Evolutionary conservation across 2,113 vertebrate genomes (phyloP).

Genomic region (Proteles cristata): DNA sequence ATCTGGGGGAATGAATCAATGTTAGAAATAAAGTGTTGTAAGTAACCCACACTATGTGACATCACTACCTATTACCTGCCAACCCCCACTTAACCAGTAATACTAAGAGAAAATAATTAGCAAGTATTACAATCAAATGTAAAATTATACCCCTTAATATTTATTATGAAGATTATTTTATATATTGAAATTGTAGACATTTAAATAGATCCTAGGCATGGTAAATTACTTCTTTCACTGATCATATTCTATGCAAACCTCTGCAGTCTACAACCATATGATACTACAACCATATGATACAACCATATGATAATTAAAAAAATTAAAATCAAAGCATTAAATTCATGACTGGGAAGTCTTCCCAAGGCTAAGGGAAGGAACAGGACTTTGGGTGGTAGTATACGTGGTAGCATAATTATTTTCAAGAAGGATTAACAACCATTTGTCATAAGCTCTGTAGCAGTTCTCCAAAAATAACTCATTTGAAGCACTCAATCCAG

Average conservation of each 20-base stretch:
- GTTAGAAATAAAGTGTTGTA: background rate
- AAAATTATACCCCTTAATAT: background rate
- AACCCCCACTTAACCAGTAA: slow-evolving; percentile 1
- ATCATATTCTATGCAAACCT: background rate
- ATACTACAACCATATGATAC: background rate
- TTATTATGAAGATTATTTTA: background rate
- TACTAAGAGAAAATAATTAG: background rate
- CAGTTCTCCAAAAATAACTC: slow-evolving; percentile 50
- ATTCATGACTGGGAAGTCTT: background rate
- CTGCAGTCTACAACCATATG: background rate
- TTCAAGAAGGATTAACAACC: background rate
- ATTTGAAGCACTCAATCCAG: slow-evolving; percentile 76
- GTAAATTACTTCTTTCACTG: background rate
- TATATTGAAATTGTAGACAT: background rate
- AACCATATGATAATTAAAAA: background rate
- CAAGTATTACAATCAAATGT: background rate
- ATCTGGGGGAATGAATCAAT: background rate
- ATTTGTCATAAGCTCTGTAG: background rate
- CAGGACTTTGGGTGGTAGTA: background rate
- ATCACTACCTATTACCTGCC: background rate
- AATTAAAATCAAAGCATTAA: background rate
- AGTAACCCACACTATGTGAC: background rate
- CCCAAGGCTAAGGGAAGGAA: background rate
- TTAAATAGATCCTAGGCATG: background rate
- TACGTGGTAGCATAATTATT: background rate